Conservation (phyloP, 2,888 invertebrate species). For the Globia sparganii region DNA sequence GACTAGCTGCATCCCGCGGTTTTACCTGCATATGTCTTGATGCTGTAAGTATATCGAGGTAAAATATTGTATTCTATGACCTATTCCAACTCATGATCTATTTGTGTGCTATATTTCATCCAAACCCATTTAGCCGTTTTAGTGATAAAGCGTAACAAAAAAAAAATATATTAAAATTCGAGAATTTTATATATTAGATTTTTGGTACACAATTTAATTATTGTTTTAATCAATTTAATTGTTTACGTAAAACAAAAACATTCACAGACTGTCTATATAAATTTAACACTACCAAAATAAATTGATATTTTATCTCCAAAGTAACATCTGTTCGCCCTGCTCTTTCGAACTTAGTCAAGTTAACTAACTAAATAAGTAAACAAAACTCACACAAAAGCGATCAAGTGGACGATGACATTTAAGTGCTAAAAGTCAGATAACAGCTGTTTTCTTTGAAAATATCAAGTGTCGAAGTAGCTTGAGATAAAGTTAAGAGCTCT, state of each 20-base stretch:
- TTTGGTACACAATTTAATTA: background rate
- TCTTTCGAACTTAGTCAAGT: slow-evolving; percentile 38
- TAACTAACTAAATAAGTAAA: slow-evolving; percentile 22
- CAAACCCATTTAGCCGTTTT: no score
- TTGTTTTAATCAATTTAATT: background rate
- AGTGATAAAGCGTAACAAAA: no score
- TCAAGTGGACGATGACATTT: slow-evolving; percentile 31
- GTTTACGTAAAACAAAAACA: slow-evolving; percentile 19
- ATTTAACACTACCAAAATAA: slow-evolving; percentile 21
- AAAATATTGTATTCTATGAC: no score
- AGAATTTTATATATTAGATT: no score
- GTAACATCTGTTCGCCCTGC: slow-evolving; percentile 36
- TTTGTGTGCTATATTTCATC: no score
- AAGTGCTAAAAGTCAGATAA: slow-evolving; percentile 27
- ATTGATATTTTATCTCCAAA: slow-evolving; percentile 49
- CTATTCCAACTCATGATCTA: no score
- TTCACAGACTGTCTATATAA: slow-evolving; percentile 14
- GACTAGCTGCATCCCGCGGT: no score
- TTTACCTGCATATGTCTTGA: no score
- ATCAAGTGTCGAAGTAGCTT: background rate
- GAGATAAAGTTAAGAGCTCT: background rate
- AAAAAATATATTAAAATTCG: no score
- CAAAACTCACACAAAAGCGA: slow-evolving; percentile 37
- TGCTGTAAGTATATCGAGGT: no score
- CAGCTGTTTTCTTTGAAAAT: slow-evolving; percentile 3